Conservation (phyloP, 2,797 vertebrate genomes). For the Propithecus deckenii region DNA sequence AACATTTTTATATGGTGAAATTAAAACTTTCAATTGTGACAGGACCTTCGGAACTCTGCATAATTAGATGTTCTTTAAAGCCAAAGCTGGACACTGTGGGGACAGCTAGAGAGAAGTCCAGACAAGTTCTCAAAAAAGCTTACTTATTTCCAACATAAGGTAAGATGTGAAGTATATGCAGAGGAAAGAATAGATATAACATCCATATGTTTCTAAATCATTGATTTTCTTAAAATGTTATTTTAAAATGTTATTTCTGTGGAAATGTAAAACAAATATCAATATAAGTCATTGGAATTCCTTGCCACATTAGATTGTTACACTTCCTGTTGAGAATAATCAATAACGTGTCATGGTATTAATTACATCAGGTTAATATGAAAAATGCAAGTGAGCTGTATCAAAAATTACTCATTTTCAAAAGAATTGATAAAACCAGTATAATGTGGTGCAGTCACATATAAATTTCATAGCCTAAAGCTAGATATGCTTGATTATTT, state of each 20-base stretch:
- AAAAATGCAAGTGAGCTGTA: not conserved
- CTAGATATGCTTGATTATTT: slow-evolving; percentile 43
- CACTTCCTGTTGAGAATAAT: not conserved
- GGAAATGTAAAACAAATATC: not conserved
- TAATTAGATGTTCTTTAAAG: not conserved
- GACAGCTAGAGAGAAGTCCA: not conserved
- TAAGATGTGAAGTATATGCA: not conserved
- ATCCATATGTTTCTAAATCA: not conserved
- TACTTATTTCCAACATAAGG: not conserved
- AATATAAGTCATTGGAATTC: not conserved
- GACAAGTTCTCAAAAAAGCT: not conserved
- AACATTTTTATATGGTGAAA: not conserved
- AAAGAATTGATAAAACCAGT: not conserved
- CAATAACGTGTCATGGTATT: not conserved
- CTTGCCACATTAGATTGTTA: not conserved
- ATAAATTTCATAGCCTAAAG: slow-evolving; percentile 13
- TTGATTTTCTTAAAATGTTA: not conserved
- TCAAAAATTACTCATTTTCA: not conserved
- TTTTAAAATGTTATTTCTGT: not conserved
- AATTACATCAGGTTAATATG: slow-evolving; percentile 29
- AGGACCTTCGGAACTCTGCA: not conserved
- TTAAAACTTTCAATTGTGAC: not conserved
- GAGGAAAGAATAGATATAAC: not conserved
- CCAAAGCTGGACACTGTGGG: not conserved
- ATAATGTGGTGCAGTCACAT: not conserved